Evolutionary conservation across 2,797 vertebrate species (phyloP).

Genomic region (Crax fasciolata): DNA sequence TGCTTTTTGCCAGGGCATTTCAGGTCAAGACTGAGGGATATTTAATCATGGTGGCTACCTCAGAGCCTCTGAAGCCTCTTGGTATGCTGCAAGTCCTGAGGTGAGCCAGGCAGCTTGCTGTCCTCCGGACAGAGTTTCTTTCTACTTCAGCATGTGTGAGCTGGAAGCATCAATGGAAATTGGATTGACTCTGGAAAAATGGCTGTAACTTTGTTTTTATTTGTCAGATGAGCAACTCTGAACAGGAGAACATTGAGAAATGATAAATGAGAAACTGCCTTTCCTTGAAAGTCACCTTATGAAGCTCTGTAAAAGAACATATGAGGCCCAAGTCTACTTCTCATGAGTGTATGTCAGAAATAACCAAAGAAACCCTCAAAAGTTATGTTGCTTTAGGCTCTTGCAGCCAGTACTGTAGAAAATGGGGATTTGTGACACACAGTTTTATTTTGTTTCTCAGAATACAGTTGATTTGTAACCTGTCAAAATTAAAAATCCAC

Average conservation of each 20-base stretch:
- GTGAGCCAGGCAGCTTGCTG: background rate
- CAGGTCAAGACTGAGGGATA: background rate
- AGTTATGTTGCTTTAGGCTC: background rate
- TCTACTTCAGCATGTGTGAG: background rate
- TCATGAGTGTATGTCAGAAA: background rate
- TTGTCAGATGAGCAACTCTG: background rate
- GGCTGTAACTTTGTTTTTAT: too few species aligned
- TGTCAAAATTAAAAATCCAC: background rate
- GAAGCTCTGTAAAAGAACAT: background rate
- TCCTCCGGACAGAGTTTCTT: background rate
- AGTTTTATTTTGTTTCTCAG: constrained; percentile 21
- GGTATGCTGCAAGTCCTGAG: background rate
- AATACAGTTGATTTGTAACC: background rate
- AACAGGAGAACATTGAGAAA: background rate
- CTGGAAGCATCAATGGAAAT: background rate
- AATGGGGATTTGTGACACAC: background rate
- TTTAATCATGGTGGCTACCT: background rate
- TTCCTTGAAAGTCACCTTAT: background rate
- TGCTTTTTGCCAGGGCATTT: background rate
- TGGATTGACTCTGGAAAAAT: too few species aligned
- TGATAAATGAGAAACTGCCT: background rate
- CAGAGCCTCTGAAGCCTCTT: background rate
- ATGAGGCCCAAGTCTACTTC: background rate
- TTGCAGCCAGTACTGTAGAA: rapidly evolving
- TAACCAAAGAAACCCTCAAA: background rate